Evolutionary conservation across 2,888 invertebrate genomes (phyloP).

Genomic region (Tryphoninae sp.): DNA sequence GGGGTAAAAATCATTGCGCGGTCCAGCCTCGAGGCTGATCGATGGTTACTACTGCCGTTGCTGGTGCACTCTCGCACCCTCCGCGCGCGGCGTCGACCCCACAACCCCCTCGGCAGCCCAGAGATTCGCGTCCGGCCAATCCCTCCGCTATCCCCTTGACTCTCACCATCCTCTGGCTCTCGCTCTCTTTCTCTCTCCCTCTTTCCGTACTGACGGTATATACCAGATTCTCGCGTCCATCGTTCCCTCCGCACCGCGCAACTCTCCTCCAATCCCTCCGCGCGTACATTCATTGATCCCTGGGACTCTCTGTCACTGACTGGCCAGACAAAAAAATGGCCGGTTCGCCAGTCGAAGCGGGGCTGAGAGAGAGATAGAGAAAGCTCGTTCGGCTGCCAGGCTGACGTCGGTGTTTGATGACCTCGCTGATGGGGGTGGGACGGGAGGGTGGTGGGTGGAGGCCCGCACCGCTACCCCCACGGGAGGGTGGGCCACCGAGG

Average conservation of each 20-base stretch:
- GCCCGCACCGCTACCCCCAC: constrained; percentile 63
- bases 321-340: constrained; percentile 81
- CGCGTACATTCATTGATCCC: constrained; percentile 79
- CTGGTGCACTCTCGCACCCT: constrained; percentile 73
- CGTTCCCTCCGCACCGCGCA: constrained; percentile 61
- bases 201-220: constrained; percentile 39
- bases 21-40: constrained; percentile 81
- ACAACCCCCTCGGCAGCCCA: constrained; percentile 64
- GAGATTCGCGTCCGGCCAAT: constrained; percentile 61
- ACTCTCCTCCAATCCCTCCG: constrained; percentile 65
- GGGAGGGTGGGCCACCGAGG: constrained; percentile 69
- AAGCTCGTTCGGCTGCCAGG: constrained; percentile 69
- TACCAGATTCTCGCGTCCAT: constrained; percentile 60
- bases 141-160: constrained; percentile 57
- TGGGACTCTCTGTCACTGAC: constrained; percentile 80
- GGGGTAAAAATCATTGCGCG: constrained; percentile 82
- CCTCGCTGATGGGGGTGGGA: constrained; percentile 72
- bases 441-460: constrained; percentile 50
- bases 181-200: constrained; percentile 50
- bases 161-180: constrained; percentile 63
- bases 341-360: constrained; percentile 76
- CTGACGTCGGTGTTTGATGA: constrained; percentile 81
- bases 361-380: constrained; percentile 65
- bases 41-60: constrained; percentile 67
- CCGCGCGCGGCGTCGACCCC: constrained; percentile 69